Percentiles rank a stretch among this genome's conserved stretches.
These are phyloP conservation scores for Erythrolamprus reginae DNA, from an alignment of 2,113 vertebrate genomes.

Conservation along the genomic window DNA sequence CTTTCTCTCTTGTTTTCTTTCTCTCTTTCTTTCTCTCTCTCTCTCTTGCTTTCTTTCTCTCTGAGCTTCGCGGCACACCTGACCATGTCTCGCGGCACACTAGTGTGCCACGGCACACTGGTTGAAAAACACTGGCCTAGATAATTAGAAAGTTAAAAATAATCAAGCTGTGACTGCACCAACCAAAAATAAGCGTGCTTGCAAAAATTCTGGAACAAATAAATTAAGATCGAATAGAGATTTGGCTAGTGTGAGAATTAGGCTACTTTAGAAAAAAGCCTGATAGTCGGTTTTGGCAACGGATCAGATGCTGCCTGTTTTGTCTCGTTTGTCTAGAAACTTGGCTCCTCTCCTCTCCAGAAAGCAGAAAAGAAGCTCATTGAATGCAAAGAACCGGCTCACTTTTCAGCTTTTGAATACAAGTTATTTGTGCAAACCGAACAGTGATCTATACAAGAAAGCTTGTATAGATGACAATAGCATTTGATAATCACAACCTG, in stretches of 20 bases:
- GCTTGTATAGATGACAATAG: not conserved
- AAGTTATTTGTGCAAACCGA: not conserved
- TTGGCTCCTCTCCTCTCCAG: rapidly evolving
- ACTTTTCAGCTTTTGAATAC: not conserved
- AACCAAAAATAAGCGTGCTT: not conserved
- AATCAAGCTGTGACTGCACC: not conserved
- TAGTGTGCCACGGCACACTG: too few relatives aligned
- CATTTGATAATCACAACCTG: constrained; percentile 17
- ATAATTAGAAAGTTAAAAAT: constrained; percentile 7
- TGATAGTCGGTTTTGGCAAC: not conserved
- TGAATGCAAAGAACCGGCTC: not conserved
- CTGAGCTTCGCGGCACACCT: too few relatives aligned
- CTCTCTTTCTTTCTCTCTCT: too few relatives aligned
- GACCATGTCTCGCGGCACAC: too few relatives aligned
- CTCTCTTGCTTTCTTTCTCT: too few relatives aligned
- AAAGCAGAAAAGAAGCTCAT: not conserved
- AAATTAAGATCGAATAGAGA: not conserved
- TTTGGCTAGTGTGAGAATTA: not conserved
- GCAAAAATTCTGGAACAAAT: constrained; percentile 4
- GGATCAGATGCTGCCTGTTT: not conserved
- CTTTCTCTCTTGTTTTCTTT: too few relatives aligned
- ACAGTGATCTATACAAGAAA: constrained; percentile 14
- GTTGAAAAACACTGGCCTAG: too few relatives aligned
- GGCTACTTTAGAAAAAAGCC: not conserved
- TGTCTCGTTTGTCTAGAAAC: not conserved